These are phyloP conservation scores for Chrysolina haemoptera DNA, from an alignment of 2,888 invertebrate genomes.

Conservation along the genomic window DNA sequence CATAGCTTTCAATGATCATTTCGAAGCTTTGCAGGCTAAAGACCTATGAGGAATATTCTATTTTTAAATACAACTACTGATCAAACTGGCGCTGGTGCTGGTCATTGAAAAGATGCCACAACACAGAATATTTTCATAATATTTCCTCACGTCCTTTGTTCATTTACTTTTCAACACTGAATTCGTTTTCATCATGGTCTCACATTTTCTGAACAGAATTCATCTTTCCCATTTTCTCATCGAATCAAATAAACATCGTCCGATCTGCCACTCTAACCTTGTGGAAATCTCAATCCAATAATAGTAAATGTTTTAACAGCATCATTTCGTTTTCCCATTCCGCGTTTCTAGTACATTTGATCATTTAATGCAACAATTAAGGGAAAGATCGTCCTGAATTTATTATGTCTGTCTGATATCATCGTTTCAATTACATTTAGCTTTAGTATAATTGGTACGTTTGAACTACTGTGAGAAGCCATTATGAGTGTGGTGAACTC, in stretches of 20 bases:
- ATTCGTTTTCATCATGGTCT: no score
- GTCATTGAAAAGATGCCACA: no score
- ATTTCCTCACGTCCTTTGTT: no score
- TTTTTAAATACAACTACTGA: no score
- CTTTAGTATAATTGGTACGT: slow-evolving; percentile 52
- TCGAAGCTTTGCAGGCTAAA: no score
- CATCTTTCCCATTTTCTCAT: not conserved
- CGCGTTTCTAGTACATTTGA: slow-evolving; percentile 57
- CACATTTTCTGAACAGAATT: no score
- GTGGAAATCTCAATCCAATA: slow-evolving; percentile 52
- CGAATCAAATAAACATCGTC: slow-evolving; percentile 22
- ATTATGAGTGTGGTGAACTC: slow-evolving; percentile 50
- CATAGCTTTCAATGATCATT: no score
- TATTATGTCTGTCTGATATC: slow-evolving; percentile 47
- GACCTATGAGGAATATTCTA: no score
- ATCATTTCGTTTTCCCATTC: slow-evolving; percentile 54
- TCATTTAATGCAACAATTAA: slow-evolving; percentile 58
- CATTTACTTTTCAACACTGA: no score
- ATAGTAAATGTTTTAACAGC: slow-evolving; percentile 58
- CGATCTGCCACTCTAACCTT: slow-evolving; percentile 36
- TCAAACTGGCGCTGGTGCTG: no score
- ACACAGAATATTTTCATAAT: no score
- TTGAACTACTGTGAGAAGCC: slow-evolving; percentile 47
- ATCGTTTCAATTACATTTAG: slow-evolving; percentile 51
- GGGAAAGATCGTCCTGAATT: slow-evolving; percentile 55